Base-by-base conservation (phyloP, 2,888 invertebrate genomes). In the Cataglyphis rosenhaueri region DNA sequence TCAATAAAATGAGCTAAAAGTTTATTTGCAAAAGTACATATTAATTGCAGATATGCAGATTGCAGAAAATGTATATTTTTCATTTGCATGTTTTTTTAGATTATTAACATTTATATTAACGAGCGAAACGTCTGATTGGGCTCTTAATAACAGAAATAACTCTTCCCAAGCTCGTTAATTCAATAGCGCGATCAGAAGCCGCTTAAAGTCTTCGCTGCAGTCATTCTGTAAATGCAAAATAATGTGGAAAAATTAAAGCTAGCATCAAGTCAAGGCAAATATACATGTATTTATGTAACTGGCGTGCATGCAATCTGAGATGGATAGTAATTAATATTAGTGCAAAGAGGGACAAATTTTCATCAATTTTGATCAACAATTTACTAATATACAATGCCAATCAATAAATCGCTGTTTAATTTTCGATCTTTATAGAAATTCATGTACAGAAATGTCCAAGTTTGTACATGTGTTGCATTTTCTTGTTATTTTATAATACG, bases 131-230 rank as follows among this genome's bases (percentile, higher is more conserved):
- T 55, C 35, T 78, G 32, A 78, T 25, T 57, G 52, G 18, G 70
- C 86, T 86, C 79, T 83, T 82, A 86, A 84, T 68, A 79, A 71
- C 81, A 44, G 84, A 65, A 78, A 61, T 75, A 35, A 79, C 18
- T 88, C 66, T 73, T 64, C 62, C 74, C 86, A 81, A 73, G 82
- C 84, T 86, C 85, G 91, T 93, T 93, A 94, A 92, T 92, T 91
- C 91, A 94, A 90, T 86, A 94, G 89, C 84, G 93, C 88, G 88
- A 94, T 93, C 91, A 94, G 92, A 91, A 94, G 94, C 87, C 91
- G 90, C 92, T 94, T 94, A 90, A 93, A 92, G 83, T 94, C 94
- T 78, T 91, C 92, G 90, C 93, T 85, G 94, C 94, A 94, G 93
- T 94, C 94, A 88, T 91, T 93, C 94, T 94, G 94, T 78, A 94